Percentiles rank a stretch among this genome's conserved stretches.
These are phyloP conservation scores for Zhuqinia jingwanae DNA, from an alignment of 2,888 invertebrate species.

Conservation along the genomic window DNA sequence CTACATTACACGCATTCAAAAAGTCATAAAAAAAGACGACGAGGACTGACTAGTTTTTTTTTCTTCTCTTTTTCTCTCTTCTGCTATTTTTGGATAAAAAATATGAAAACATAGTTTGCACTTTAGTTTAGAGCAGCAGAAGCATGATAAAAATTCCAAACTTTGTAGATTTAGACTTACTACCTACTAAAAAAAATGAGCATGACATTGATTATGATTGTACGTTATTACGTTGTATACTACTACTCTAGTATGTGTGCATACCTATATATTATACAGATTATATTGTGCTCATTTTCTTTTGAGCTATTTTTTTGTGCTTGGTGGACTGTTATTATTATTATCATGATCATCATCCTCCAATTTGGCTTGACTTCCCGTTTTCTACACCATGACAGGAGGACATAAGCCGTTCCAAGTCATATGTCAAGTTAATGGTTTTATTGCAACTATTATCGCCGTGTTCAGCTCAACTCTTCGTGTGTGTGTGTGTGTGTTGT, in stretches of 20 bases:
- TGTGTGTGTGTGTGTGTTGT: too few relatives aligned
- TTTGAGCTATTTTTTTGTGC: too few relatives aligned
- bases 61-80: background rate
- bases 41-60: conserved; percentile 18
- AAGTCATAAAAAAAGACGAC: conserved; percentile 35
- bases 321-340: conserved; percentile 32
- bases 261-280: too few relatives aligned
- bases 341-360: conserved; percentile 31
- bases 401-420: conserved; percentile 58
- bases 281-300: too few relatives aligned
- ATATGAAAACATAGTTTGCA: too few relatives aligned
- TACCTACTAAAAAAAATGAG: background rate
- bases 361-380: conserved; percentile 62
- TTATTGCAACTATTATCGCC: conserved; percentile 57
- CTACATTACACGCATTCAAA: conserved; percentile 60
- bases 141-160: too few relatives aligned
- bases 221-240: conserved; percentile 18
- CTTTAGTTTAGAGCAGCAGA: background rate
- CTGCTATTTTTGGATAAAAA: conserved; percentile 31
- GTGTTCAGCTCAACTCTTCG: conserved; percentile 6
- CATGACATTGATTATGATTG: conserved; percentile 49
- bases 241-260: background rate
- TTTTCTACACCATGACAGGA: conserved; percentile 51
- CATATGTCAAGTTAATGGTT: conserved; percentile 57
- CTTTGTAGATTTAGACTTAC: too few relatives aligned